Percentiles rank a stretch among this genome's conserved stretches.
These are phyloP conservation scores for Diorhabda sublineata DNA, from an alignment of 1,140 invertebrate genomes.

Conservation along the genomic window DNA sequence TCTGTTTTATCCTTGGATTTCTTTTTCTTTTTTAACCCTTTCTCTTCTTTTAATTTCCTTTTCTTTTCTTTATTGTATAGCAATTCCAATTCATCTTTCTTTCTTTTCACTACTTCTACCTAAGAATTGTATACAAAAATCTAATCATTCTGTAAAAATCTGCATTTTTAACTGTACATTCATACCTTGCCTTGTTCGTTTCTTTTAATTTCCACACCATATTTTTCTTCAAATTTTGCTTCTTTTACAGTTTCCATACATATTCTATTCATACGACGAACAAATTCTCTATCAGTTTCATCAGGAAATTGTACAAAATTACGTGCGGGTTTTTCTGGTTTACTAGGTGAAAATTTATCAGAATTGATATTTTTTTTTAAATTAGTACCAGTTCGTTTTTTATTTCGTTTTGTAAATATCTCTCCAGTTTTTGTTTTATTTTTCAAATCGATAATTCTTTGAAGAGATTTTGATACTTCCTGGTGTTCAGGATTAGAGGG, in stretches of 20 bases:
- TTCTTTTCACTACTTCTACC: slow-evolving; percentile 43
- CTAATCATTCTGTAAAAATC: background rate
- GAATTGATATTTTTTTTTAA: background rate
- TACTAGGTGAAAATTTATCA: background rate
- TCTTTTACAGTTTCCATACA: slow-evolving; percentile 51
- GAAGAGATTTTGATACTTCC: slow-evolving; percentile 60
- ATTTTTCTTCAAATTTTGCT: slow-evolving; percentile 54
- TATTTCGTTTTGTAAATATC: slow-evolving; percentile 41
- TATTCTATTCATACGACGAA: slow-evolving; percentile 49
- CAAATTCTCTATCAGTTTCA: slow-evolving; percentile 49
- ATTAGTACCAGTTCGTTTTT: slow-evolving; percentile 20
- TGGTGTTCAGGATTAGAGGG: slow-evolving; percentile 62
- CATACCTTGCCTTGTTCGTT: slow-evolving; percentile 48
- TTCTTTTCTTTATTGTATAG: slow-evolving; percentile 38
- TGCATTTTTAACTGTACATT: background rate
- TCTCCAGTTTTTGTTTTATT: slow-evolving; percentile 48
- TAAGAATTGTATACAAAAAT: slow-evolving; percentile 9
- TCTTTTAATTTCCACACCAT: slow-evolving; percentile 51
- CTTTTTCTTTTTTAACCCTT: slow-evolving; percentile 46
- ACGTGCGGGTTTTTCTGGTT: slow-evolving; percentile 49
- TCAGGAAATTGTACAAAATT: slow-evolving; percentile 49
- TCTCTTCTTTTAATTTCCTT: slow-evolving; percentile 45
- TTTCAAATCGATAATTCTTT: slow-evolving; percentile 56
- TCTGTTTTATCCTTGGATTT: slow-evolving; percentile 43
- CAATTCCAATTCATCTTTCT: slow-evolving; percentile 49